phyloP scores from a whole-genome alignment of 2,113 vertebrate species.

The Pelobates fuscus region DNA sequence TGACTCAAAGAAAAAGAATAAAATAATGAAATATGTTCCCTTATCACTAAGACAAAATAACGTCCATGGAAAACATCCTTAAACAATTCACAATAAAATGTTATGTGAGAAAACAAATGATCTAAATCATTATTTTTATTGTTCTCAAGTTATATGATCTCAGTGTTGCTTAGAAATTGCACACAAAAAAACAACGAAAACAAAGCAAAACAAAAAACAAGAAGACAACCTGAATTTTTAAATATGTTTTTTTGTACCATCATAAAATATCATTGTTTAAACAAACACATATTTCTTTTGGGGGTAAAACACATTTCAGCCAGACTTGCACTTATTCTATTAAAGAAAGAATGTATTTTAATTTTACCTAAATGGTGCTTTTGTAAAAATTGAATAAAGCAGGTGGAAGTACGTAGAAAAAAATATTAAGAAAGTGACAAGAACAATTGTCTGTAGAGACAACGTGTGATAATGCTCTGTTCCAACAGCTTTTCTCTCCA shows the following conservation, averaged over 20 bases:
- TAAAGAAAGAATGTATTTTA: slow-evolving; percentile 36
- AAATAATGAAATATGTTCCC: too few species aligned
- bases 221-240: too few species aligned
- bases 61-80: neutral
- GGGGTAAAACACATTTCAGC: neutral
- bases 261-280: neutral
- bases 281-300: neutral
- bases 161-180: neutral
- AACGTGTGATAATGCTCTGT: slow-evolving; percentile 7
- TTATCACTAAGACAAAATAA: neutral
- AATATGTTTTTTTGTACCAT: too few species aligned
- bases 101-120: neutral
- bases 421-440: slow-evolving; percentile 1
- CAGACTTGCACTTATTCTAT: slow-evolving; percentile 22
- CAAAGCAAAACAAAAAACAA: neutral
- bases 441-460: slow-evolving; percentile 2
- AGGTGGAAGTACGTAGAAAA: slow-evolving; percentile 27
- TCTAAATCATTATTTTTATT: slow-evolving; percentile 1
- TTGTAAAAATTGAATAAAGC: slow-evolving; percentile 29
- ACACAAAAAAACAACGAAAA: neutral
- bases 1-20: too few species aligned
- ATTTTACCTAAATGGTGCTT: slow-evolving; percentile 24
- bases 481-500: neutral
- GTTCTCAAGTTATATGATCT: slow-evolving; percentile 1
- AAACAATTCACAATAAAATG: slow-evolving; percentile 9